These are phyloP conservation scores for Saccopteryx leptura DNA, from an alignment of 2,113 vertebrate species.

Conservation along the genomic window DNA sequence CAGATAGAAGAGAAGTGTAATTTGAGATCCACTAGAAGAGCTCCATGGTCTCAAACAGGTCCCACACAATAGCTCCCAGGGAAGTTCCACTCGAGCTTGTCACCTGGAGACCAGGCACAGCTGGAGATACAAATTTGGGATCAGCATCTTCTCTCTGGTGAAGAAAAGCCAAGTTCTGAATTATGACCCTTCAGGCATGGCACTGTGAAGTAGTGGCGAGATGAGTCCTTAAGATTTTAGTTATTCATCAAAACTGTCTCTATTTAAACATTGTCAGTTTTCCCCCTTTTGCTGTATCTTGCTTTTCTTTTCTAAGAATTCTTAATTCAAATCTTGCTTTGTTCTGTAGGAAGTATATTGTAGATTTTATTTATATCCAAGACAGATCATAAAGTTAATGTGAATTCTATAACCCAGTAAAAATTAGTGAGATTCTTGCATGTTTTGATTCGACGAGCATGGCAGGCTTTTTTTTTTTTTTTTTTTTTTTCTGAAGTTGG, in stretches of 20 bases:
- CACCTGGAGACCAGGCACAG: not conserved
- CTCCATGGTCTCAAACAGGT: not conserved
- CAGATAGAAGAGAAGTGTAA: not conserved
- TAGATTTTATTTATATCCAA: slow-evolving; percentile 59
- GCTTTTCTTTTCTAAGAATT: slow-evolving; percentile 39
- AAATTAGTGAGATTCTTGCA: not conserved
- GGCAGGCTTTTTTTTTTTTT: not conserved
- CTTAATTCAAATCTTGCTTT: slow-evolving; percentile 12
- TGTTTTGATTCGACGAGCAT: not conserved
- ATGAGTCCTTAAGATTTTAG: not conserved
- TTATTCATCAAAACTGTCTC: not conserved
- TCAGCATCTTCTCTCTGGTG: not conserved
- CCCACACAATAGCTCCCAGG: not conserved
- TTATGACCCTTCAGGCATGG: not conserved
- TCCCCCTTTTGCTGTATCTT: not conserved
- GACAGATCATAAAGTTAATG: not conserved
- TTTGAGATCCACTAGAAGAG: not conserved
- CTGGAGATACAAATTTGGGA: not conserved
- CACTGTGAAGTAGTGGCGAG: not conserved
- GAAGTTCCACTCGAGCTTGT: not conserved
- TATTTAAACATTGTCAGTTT: not conserved
- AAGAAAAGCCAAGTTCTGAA: not conserved
- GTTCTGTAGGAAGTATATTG: slow-evolving; percentile 22
- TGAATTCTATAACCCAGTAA: not conserved
- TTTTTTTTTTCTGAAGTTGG: no score